Percentiles rank a stretch among this genome's conserved stretches.
Conservation (phyloP, 2,797 vertebrate genomes). For the Remorina albescens region DNA sequence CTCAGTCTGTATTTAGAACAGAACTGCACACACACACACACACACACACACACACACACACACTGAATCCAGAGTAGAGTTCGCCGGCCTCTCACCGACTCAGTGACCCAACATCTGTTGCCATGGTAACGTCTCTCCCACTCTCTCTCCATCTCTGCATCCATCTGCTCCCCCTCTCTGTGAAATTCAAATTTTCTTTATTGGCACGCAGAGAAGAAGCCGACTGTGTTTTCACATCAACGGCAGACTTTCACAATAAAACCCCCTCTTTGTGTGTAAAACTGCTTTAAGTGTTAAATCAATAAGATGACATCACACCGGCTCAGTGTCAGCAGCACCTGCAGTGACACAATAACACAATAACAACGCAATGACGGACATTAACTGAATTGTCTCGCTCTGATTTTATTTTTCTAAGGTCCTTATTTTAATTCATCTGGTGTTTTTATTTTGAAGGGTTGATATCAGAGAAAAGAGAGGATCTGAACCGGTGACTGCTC, state of each 20-base stretch:
- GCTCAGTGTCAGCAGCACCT: too few relatives aligned
- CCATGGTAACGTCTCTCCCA: conserved; percentile 60
- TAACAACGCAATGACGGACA: too few relatives aligned
- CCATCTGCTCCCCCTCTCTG: conserved; percentile 30
- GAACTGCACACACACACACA: background rate
- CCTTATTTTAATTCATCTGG: too few relatives aligned
- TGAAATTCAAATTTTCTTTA: conserved; percentile 47
- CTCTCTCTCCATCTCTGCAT: conserved; percentile 47
- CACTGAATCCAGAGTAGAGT: conserved; percentile 20
- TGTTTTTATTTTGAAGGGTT: too few relatives aligned
- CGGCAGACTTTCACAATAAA: background rate
- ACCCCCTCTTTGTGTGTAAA: background rate
- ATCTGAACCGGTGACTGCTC: too few relatives aligned
- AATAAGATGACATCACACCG: background rate
- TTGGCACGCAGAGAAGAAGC: conserved; percentile 1
- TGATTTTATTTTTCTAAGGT: too few relatives aligned
- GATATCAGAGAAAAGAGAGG: too few relatives aligned
- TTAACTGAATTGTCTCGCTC: too few relatives aligned
- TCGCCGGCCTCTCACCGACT: conserved; percentile 55
- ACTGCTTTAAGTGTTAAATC: conserved; percentile 3
- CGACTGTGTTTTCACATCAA: background rate
- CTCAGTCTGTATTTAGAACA: conserved; percentile 32
- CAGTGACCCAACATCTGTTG: conserved; percentile 72
- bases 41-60: background rate
- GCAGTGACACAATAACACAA: too few relatives aligned